Evolutionary conservation across 2,113 vertebrate species (phyloP).

Genomic region (Heptranchias perlo): DNA sequence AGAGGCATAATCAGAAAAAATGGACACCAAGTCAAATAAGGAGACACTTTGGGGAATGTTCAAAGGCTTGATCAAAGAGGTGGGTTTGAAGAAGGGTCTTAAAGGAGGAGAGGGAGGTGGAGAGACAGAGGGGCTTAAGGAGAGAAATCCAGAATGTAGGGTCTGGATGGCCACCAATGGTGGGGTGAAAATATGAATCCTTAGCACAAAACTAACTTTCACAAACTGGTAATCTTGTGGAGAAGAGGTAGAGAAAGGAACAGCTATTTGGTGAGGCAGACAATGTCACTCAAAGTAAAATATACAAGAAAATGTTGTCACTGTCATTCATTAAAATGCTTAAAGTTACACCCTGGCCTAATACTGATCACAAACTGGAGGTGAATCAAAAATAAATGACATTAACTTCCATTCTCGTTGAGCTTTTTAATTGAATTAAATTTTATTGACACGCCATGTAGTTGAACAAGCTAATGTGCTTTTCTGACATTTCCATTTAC

Average conservation of each 20-base stretch:
- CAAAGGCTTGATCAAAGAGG: too few relatives aligned
- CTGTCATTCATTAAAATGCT: neutral
- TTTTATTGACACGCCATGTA: neutral
- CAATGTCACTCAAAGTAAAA: neutral
- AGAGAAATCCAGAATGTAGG: neutral
- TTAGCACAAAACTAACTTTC: neutral
- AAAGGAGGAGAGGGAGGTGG: too few relatives aligned
- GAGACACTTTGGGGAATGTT: too few relatives aligned
- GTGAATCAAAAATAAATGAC: constrained; percentile 11
- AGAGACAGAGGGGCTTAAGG: neutral
- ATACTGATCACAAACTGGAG: neutral
- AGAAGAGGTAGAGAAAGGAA: neutral
- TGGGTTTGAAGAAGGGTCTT: too few relatives aligned
- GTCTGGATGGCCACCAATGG: neutral
- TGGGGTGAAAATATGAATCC: too few relatives aligned
- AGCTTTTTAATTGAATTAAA: constrained; percentile 7
- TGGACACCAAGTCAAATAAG: too few relatives aligned
- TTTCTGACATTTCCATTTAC: neutral
- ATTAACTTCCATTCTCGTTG: neutral
- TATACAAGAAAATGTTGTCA: neutral
- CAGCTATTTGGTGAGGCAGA: neutral
- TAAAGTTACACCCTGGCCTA: neutral
- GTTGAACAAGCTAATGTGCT: neutral
- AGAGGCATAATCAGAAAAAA: too few relatives aligned
- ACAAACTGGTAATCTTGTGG: neutral